Evolutionary conservation across 1,140 invertebrate genomes (phyloP), one percentile per base, ranked within the genome.

Genomic region (Paraescarpia echinospica): DNA sequence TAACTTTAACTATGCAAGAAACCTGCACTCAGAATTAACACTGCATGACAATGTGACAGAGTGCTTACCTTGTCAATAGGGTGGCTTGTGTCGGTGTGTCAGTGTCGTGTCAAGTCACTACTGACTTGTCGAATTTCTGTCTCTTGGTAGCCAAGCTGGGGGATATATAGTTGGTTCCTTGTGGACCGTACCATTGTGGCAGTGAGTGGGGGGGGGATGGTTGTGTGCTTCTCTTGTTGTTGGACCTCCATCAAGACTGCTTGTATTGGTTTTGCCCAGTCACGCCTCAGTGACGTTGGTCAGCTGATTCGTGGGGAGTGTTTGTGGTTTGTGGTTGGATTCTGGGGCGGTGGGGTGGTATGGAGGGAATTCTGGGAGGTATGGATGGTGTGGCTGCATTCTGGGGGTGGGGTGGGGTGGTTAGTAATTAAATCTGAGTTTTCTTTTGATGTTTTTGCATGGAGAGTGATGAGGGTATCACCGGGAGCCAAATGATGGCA

Each of bases 111-210:
- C 27, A 31, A 2, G 59, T 77, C 59, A 77, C 59, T 77, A 77
- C 59, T 77, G 59, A 77, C 59, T 77, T 77, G 59, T 77, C 59
- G 59, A 77, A 77, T 77, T 77, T 77, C 59, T 77, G 59, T 77
- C 59, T 77, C 59, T 77, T 77, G 59, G 59, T 77, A 77, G 59
- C 59, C 59, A 77, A 77, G 59, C 59, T 31, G 27, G 59, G 59
- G 59, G 59, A 77, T 77, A 77, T 77, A 31, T 77, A 77, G 59
- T 77, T 77, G 59, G 59, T 77, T 77, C 59, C 59, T 77, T 77
- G 59, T 77, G 59, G 59, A 77, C 59, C 59, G 59, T 77, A 77
- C 59, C 59, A 77, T 77, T 77, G 59, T 18, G 59, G 59, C 27
- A 77, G 18, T 31, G 59, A 77, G 59, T 31, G 22, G 59, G 59